Percentiles rank a stretch among this genome's conserved stretches.
Evolutionary conservation across 2,113 vertebrate species (phyloP).

Genomic region (Sakesphorus luctuosus): DNA sequence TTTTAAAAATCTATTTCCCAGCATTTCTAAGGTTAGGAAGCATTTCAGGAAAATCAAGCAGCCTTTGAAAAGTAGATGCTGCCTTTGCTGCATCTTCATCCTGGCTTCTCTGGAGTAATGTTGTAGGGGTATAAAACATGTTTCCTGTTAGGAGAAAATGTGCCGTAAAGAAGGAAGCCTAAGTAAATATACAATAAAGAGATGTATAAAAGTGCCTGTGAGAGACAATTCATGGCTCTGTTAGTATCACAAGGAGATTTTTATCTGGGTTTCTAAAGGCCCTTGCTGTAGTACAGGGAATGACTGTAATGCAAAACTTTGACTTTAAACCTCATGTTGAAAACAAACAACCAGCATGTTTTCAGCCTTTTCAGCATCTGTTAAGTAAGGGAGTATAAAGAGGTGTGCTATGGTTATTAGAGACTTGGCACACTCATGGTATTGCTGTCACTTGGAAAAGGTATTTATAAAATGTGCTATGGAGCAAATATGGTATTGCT

Average conservation of each 20-base stretch:
- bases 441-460: slow-evolving; percentile 14
- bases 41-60: slow-evolving; percentile 4
- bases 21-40: not conserved
- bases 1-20: not conserved
- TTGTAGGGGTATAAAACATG: slow-evolving; percentile 11
- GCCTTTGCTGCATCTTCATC: not conserved
- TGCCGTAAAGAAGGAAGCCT: slow-evolving; percentile 8
- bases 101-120: slow-evolving; percentile 19
- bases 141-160: slow-evolving; percentile 17
- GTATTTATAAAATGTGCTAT: slow-evolving; percentile 36
- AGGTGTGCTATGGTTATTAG: slow-evolving; percentile 38
- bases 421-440: not conserved
- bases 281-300: slow-evolving; percentile 32
- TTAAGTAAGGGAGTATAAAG: slow-evolving; percentile 38
- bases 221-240: slow-evolving; percentile 27
- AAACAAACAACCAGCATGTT: slow-evolving; percentile 36
- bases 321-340: slow-evolving; percentile 10
- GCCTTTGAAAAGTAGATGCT: not conserved
- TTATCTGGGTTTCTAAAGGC: not conserved
- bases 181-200: slow-evolving; percentile 57
- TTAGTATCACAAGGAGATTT: slow-evolving; percentile 32
- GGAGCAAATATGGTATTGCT: not conserved
- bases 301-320: not conserved
- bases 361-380: slow-evolving; percentile 27
- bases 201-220: slow-evolving; percentile 38